phyloP scores from a whole-genome alignment of 1,140 invertebrate species.

The Leptopilina clavipes region DNA sequence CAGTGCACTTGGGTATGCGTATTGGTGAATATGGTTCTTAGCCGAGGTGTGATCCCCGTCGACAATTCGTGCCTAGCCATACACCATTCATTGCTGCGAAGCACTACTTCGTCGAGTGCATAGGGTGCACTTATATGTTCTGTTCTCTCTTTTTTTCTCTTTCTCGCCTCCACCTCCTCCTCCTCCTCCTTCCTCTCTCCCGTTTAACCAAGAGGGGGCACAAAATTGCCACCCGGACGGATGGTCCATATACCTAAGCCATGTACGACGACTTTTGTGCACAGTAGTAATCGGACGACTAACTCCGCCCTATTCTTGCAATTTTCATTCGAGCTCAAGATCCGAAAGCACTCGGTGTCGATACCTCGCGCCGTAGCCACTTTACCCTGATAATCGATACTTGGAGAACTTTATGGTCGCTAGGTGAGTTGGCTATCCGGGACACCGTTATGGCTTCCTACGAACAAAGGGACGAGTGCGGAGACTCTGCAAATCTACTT shows the following conservation, averaged over 20 bases:
- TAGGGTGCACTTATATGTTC: constrained; percentile 38
- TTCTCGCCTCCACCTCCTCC: no score
- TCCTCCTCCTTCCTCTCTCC: no score
- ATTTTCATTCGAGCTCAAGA: constrained; percentile 28
- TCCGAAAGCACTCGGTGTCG: constrained; percentile 22
- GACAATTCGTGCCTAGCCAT: constrained; percentile 42
- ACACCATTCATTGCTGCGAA: constrained; percentile 38
- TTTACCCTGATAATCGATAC: constrained; percentile 32
- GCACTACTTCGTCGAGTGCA: constrained; percentile 37
- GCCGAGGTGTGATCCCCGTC: constrained; percentile 49
- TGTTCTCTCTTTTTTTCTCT: constrained; percentile 25
- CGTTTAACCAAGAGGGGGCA: constrained; percentile 7
- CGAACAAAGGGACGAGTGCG: constrained; percentile 19
- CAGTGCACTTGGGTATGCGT: constrained; percentile 36
- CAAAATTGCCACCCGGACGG: constrained; percentile 20
- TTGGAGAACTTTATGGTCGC: constrained; percentile 30
- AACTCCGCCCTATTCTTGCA: constrained; percentile 13
- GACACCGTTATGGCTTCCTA: constrained; percentile 33
- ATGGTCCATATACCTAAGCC: constrained; percentile 26
- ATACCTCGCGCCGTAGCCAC: constrained; percentile 24
- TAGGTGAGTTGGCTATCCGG: constrained; percentile 33
- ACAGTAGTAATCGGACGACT: constrained; percentile 10
- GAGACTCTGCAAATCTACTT: constrained; percentile 25
- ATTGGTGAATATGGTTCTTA: constrained; percentile 28
- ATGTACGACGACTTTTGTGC: constrained; percentile 12